phyloP scores from a whole-genome alignment of 2,888 invertebrate genomes.

The Parapristionchus giblindavisi region DNA sequence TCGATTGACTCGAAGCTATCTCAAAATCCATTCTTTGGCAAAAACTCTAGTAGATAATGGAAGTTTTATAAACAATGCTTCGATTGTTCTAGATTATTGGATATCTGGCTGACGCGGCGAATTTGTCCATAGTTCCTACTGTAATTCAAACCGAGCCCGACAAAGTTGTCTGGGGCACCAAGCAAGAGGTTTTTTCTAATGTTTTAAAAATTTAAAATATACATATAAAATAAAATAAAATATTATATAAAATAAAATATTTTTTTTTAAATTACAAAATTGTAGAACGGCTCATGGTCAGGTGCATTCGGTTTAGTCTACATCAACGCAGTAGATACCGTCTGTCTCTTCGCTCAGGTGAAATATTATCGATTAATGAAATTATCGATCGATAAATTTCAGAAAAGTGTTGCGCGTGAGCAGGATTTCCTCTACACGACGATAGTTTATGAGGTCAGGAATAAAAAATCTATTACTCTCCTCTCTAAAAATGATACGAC shows the following conservation, averaged over 20 bases:
- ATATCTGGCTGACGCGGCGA: constrained; percentile 19
- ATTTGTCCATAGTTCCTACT: constrained; percentile 1
- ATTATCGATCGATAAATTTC: no score
- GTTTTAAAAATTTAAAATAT: neutral
- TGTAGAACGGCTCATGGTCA: constrained; percentile 22
- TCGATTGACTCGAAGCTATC: no score
- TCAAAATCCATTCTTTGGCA: no score
- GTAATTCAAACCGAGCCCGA: constrained; percentile 13
- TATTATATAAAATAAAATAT: neutral
- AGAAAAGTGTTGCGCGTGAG: neutral
- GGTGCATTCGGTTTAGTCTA: constrained; percentile 6
- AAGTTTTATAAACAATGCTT: no score
- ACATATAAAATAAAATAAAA: neutral
- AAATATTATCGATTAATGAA: no score
- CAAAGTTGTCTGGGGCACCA: constrained; percentile 7
- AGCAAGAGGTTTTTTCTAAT: neutral
- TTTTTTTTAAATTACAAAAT: neutral
- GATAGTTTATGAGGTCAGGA: neutral
- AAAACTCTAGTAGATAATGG: no score
- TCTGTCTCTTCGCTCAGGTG: constrained; percentile 10
- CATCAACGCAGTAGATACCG: constrained; percentile 6
- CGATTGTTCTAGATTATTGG: constrained; percentile 14
- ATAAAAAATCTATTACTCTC: neutral
- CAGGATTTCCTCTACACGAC: constrained; percentile 7
- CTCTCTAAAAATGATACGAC: no score